A percentile compares a stretch with the other conserved stretches of the same genome.
These are phyloP conservation scores for Sinocyclocheilus anshuiensis DNA, from an alignment of 2,113 vertebrate species.

Conservation along the genomic window DNA sequence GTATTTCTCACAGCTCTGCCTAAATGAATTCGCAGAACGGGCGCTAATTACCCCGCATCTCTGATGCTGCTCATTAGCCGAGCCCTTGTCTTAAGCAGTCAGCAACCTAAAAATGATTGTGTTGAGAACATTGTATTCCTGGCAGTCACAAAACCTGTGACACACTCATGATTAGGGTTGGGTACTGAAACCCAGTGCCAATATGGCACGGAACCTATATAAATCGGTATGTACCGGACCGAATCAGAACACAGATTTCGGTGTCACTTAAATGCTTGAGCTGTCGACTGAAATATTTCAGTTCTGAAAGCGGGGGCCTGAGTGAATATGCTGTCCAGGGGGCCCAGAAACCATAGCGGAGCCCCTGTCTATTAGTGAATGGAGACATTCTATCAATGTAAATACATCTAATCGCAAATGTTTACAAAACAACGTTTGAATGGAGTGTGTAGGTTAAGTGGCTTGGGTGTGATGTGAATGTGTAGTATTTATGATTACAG, in stretches of 20 bases:
- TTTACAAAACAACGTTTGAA: not conserved
- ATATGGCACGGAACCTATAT: too few relatives aligned
- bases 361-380: not conserved
- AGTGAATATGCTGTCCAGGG: too few relatives aligned
- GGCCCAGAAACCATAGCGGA: too few relatives aligned
- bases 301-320: too few relatives aligned
- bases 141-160: not conserved
- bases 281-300: too few relatives aligned
- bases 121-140: not conserved
- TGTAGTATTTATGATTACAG: not conserved
- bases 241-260: too few relatives aligned
- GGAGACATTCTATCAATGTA: not conserved
- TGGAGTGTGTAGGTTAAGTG: not conserved
- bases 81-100: not conserved
- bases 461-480: not conserved
- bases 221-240: too few relatives aligned
- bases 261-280: too few relatives aligned
- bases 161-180: not conserved
- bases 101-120: not conserved
- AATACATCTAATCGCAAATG: not conserved
- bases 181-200: too few relatives aligned
- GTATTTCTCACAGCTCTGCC: slow-evolving; percentile 41
- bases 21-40: slow-evolving; percentile 4
- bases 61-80: slow-evolving; percentile 37
- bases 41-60: slow-evolving; percentile 40